Percentiles rank a stretch among this genome's conserved stretches.
phyloP scores from a whole-genome alignment of 2,888 invertebrate species.

The Spilarctia lutea region DNA sequence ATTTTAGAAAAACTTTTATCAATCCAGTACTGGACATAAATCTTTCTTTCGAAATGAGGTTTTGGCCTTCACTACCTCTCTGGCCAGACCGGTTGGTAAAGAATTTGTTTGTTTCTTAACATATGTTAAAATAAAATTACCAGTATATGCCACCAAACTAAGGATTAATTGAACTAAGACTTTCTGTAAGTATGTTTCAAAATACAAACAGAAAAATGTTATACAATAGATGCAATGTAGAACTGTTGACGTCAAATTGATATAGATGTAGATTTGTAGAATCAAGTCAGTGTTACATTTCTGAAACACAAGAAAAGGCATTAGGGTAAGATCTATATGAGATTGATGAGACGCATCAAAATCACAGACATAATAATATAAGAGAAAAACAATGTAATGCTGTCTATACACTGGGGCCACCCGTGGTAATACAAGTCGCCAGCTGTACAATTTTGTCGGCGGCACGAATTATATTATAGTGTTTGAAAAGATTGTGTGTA shows the following conservation, averaged over 20 bases:
- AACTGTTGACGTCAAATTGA: slow-evolving; percentile 1
- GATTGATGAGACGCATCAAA: not conserved
- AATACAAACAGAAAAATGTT: not conserved
- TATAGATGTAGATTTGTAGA: slow-evolving; percentile 1
- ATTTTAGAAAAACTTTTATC: too few relatives aligned
- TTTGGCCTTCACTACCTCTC: too few relatives aligned
- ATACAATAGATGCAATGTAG: slow-evolving; percentile 1
- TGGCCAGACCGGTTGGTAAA: not conserved
- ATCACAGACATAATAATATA: too few relatives aligned
- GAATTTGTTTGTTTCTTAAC: too few relatives aligned
- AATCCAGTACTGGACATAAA: too few relatives aligned
- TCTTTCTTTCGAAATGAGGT: too few relatives aligned
- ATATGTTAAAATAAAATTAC: slow-evolving; percentile 3
- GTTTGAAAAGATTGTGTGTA: too few relatives aligned
- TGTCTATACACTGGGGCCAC: too few relatives aligned
- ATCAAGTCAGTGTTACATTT: slow-evolving; percentile 1
- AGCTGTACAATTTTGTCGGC: too few relatives aligned
- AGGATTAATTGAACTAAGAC: not conserved
- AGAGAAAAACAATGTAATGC: too few relatives aligned
- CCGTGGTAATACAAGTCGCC: too few relatives aligned
- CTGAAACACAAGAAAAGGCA: slow-evolving; percentile 1
- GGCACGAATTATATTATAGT: too few relatives aligned
- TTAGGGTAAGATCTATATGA: not conserved
- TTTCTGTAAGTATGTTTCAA: not conserved
- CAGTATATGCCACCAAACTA: not conserved